phyloP scores from a whole-genome alignment of 2,113 vertebrate species.

The Pipra filicauda region DNA sequence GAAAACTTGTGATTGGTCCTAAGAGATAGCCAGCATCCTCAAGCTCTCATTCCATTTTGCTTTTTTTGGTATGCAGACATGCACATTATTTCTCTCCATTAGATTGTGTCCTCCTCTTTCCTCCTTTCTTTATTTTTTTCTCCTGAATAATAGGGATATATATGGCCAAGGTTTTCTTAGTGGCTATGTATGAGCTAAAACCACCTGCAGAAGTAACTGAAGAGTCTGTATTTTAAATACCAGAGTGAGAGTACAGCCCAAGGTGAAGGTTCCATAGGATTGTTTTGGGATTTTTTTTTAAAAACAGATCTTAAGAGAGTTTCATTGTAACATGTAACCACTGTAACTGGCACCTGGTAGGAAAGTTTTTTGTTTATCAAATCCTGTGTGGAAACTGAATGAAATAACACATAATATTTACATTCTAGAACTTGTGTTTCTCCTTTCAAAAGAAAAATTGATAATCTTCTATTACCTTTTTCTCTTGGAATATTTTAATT shows the following conservation, averaged over 20 bases:
- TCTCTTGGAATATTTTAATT: neutral
- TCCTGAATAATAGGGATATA: neutral
- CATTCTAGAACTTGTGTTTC: neutral
- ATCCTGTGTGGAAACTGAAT: neutral
- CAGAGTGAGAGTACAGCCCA: neutral
- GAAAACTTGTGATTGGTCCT: neutral
- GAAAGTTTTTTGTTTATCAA: neutral
- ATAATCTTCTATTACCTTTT: neutral
- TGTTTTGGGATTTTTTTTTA: neutral
- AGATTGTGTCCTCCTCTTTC: neutral
- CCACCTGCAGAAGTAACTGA: neutral
- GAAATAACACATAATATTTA: neutral
- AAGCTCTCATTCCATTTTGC: neutral
- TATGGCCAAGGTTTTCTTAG: neutral
- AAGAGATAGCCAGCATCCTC: neutral
- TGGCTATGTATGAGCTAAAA: neutral
- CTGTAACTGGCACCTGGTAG: neutral
- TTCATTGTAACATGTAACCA: neutral
- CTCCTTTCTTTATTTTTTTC: neutral
- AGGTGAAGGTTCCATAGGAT: neutral
- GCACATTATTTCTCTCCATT: neutral
- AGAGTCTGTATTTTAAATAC: neutral
- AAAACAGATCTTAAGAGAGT: neutral
- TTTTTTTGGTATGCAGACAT: neutral
- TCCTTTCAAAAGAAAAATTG: neutral